A percentile compares a stretch with the other conserved stretches of the same genome.
phyloP scores from a whole-genome alignment of 2,797 vertebrate genomes.

The Melanotaenia parkinsoni region DNA sequence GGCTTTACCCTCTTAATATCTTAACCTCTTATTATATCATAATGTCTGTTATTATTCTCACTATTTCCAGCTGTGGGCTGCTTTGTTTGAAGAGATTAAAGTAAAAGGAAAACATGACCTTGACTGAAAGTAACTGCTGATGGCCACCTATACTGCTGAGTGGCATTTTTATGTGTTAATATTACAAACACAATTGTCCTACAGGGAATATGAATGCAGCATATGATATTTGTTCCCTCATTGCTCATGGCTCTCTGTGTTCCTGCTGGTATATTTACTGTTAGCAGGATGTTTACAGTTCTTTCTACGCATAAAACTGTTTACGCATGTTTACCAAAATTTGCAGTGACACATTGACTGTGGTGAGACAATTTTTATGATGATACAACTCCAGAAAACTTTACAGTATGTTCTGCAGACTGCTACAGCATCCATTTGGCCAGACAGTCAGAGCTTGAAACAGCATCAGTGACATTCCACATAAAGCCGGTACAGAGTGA shows the following conservation, averaged over 20 bases:
- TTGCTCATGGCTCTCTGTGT: slow-evolving; percentile 27
- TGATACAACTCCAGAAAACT: slow-evolving; percentile 24
- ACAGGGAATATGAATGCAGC: slow-evolving; percentile 41
- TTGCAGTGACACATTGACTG: slow-evolving; percentile 24
- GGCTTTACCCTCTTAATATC: neutral
- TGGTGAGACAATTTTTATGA: slow-evolving; percentile 17
- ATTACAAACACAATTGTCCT: neutral
- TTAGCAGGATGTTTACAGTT: slow-evolving; percentile 68
- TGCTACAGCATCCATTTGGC: slow-evolving; percentile 15
- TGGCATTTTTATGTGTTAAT: neutral
- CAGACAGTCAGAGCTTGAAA: slow-evolving; percentile 18
- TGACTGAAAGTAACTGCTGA: neutral
- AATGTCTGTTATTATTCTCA: neutral
- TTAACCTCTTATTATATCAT: neutral
- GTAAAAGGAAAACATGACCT: neutral
- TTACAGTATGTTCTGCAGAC: slow-evolving; percentile 11
- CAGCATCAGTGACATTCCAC: slow-evolving; percentile 57
- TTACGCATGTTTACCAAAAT: slow-evolving; percentile 65
- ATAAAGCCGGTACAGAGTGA: slow-evolving; percentile 23
- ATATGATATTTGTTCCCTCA: slow-evolving; percentile 6
- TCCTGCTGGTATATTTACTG: slow-evolving; percentile 37
- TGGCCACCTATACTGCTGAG: neutral
- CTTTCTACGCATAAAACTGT: slow-evolving; percentile 48
- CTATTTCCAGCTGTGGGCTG: neutral
- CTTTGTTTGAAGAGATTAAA: neutral